Conservation (phyloP, 2,888 invertebrate genomes). For the Girardia tigrina region DNA sequence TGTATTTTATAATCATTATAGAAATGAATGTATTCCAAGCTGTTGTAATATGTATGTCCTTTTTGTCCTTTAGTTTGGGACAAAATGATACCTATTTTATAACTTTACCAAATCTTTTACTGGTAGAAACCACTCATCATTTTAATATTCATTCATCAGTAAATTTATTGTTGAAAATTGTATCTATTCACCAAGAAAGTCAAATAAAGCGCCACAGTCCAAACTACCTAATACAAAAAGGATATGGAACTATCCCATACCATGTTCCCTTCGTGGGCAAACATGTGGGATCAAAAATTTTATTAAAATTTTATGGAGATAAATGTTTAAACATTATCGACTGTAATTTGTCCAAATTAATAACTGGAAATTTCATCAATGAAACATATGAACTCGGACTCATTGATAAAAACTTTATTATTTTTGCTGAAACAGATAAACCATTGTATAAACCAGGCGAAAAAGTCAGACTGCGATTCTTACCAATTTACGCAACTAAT, state of each 20-base stretch:
- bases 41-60: no score
- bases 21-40: no score
- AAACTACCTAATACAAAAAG: not conserved
- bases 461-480: constrained; percentile 34
- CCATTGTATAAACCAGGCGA: constrained; percentile 42
- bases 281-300: not conserved
- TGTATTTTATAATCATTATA: no score
- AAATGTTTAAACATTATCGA: not conserved
- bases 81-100: not conserved
- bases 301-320: not conserved
- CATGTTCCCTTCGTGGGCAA: not conserved
- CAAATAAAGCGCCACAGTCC: not conserved
- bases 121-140: not conserved
- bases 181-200: not conserved
- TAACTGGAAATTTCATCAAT: not conserved
- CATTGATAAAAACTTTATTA: constrained; percentile 37
- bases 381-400: not conserved
- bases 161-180: not conserved
- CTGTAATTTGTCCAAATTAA: not conserved
- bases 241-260: not conserved
- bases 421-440: constrained; percentile 42
- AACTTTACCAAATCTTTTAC: not conserved
- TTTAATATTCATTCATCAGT: constrained; percentile 3
- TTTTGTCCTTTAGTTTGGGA: no score
- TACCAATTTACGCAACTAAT: constrained; percentile 27